Evolutionary conservation across 2,888 invertebrate species (phyloP).

Genomic region (Tipula lateralis): DNA sequence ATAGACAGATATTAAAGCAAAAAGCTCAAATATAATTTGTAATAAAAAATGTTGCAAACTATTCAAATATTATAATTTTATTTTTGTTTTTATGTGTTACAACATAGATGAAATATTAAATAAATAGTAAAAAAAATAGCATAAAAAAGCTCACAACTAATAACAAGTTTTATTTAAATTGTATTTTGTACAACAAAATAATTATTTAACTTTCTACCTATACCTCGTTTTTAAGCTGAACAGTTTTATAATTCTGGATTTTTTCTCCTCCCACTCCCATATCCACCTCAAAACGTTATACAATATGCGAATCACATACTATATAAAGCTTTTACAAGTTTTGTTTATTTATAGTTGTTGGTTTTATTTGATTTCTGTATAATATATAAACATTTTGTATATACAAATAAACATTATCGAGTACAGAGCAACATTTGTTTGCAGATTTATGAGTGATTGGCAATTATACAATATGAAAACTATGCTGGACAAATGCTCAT

Average conservation of each 20-base stretch:
- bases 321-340: background rate
- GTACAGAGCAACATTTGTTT: too few species aligned
- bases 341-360: background rate
- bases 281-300: background rate
- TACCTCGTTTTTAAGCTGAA: background rate
- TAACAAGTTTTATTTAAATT: background rate
- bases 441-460: background rate
- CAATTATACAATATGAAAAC: background rate
- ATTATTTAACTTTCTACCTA: conserved; percentile 12
- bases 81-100: background rate
- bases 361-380: background rate
- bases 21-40: conserved; percentile 5
- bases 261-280: background rate
- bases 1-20: background rate
- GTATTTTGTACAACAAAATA: background rate
- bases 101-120: conserved; percentile 1
- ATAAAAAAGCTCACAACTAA: background rate
- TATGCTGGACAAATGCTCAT: background rate
- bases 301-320: background rate
- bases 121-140: background rate
- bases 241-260: background rate
- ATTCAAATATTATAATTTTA: background rate
- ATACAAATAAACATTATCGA: too few species aligned
- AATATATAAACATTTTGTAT: background rate
- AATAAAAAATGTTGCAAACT: conserved; percentile 1